These are phyloP conservation scores for Xanthorhoe designata DNA, from an alignment of 2,888 invertebrate species.

Conservation along the genomic window DNA sequence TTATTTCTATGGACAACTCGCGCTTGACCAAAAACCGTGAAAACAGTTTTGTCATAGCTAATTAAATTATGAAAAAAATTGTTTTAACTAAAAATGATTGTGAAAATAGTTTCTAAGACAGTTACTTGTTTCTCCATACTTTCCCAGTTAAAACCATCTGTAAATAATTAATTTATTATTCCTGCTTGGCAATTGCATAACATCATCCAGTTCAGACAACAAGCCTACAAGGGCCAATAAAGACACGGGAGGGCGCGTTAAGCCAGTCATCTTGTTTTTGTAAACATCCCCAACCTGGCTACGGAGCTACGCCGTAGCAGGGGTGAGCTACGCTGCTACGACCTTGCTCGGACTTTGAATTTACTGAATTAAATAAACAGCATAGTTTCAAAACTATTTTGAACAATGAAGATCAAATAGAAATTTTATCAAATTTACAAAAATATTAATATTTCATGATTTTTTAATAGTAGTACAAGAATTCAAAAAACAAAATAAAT, in stretches of 20 bases:
- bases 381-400: not conserved
- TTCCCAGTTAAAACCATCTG: no score
- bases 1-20: no score
- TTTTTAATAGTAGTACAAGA: no score
- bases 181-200: constrained; percentile 46
- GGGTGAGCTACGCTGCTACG: constrained; percentile 32
- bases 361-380: constrained; percentile 5
- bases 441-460: no score
- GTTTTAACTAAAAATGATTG: no score
- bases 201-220: constrained; percentile 59
- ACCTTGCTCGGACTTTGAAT: constrained; percentile 17
- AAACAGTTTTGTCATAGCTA: no score
- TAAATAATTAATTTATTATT: not conserved
- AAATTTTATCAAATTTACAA: not conserved
- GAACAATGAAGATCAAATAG: not conserved
- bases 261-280: constrained; percentile 82
- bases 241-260: constrained; percentile 70
- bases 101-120: no score
- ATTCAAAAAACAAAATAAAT: no score
- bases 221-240: constrained; percentile 74
- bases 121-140: no score
- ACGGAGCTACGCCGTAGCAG: constrained; percentile 42
- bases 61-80: no score
- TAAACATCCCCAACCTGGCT: constrained; percentile 70
- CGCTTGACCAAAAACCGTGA: no score